Percentiles rank a stretch among this genome's conserved stretches.
phyloP scores from a whole-genome alignment of 2,888 invertebrate genomes.

The Dusona sp. region DNA sequence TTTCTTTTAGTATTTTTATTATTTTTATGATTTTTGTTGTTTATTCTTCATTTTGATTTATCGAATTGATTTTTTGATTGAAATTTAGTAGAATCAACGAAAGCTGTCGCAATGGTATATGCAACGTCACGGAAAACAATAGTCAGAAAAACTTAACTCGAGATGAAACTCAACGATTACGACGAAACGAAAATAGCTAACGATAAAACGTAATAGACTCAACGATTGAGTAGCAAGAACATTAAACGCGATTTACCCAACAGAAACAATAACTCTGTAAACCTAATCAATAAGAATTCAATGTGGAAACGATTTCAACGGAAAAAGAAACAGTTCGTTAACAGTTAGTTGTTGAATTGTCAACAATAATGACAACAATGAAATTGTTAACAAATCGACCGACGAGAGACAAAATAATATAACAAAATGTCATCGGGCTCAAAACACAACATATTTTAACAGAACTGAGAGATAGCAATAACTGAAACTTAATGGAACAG shows the following conservation, averaged over 20 bases:
- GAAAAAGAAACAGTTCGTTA: constrained; percentile 54
- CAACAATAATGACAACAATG: constrained; percentile 55
- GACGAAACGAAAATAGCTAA: constrained; percentile 15
- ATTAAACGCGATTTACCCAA: constrained; percentile 47
- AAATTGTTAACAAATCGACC: constrained; percentile 54
- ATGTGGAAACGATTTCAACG: constrained; percentile 46
- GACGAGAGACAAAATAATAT: constrained; percentile 44
- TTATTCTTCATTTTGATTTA: neutral
- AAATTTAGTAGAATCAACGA: neutral
- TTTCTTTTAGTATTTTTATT: too few species aligned
- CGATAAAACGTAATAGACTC: constrained; percentile 51
- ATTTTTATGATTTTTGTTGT: neutral
- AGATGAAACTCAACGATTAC: constrained; percentile 58
- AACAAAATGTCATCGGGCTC: constrained; percentile 39
- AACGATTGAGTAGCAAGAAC: constrained; percentile 52
- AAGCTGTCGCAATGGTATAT: neutral
- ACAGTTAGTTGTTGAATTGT: constrained; percentile 41
- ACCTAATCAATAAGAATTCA: constrained; percentile 50
- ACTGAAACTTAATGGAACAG: constrained; percentile 62
- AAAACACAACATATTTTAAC: constrained; percentile 45
- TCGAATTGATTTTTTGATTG: neutral
- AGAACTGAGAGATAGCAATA: constrained; percentile 49
- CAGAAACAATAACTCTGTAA: constrained; percentile 50
- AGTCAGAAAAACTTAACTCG: constrained; percentile 58
- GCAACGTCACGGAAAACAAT: constrained; percentile 25